phyloP scores from a whole-genome alignment of 2,113 vertebrate species.

The Egretta garzetta region DNA sequence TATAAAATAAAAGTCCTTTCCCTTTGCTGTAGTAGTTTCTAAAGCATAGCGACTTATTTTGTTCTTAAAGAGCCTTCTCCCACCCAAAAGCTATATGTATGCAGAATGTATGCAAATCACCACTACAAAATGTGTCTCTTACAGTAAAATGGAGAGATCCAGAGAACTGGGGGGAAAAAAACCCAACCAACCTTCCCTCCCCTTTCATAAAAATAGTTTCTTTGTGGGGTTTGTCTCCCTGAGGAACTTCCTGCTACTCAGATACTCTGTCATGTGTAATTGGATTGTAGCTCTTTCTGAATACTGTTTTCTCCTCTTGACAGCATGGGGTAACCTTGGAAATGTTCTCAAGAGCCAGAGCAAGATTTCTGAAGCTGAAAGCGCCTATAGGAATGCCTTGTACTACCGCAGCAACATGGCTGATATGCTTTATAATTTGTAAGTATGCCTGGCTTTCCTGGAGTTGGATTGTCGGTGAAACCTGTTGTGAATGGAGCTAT shows the following conservation, averaged over 20 bases:
- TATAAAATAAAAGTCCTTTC: constrained; percentile 32
- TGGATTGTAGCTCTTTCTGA: constrained; percentile 62
- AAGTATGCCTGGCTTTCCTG: constrained; percentile 77
- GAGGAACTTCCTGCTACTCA: constrained; percentile 34
- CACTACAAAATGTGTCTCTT: not conserved
- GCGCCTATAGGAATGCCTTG: constrained; percentile 95
- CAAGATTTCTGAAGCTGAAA: constrained; percentile 94
- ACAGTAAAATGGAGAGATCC: constrained; percentile 19
- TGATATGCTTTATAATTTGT: constrained; percentile 99
- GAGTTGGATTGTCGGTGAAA: constrained; percentile 30
- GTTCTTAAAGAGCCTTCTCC: not conserved
- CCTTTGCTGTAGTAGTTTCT: not conserved
- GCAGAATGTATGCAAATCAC: not conserved
- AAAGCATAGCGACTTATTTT: not conserved
- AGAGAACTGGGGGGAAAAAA: not conserved
- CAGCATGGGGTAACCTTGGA: constrained; percentile 99
- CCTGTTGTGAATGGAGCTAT: constrained; percentile 30
- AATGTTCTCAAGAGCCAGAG: constrained; percentile 99
- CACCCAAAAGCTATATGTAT: not conserved
- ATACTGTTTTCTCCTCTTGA: constrained; percentile 72
- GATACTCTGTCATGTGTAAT: constrained; percentile 58
- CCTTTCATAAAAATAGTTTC: constrained; percentile 2
- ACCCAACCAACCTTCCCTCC: not conserved
- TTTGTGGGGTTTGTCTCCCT: constrained; percentile 36
- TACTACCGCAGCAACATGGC: constrained; percentile 99